Evolutionary conservation across 2,797 vertebrate genomes (phyloP).

Genomic region (Semotilus atromaculatus): DNA sequence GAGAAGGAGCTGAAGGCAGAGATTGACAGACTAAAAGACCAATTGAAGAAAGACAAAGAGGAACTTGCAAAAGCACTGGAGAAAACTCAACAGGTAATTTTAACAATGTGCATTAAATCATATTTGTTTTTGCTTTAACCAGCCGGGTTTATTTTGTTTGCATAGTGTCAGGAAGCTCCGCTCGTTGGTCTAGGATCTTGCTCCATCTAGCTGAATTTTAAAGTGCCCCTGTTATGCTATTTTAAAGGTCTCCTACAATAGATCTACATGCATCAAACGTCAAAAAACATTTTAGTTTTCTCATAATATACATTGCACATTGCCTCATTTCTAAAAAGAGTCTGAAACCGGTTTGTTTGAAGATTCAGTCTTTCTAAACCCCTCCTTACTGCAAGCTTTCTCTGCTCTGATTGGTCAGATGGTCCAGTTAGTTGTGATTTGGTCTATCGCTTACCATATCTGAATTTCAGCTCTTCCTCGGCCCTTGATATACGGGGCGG

Average conservation of each 20-base stretch:
- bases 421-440: no score
- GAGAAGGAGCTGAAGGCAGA: conserved; percentile 74
- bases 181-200: background rate
- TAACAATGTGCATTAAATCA: background rate
- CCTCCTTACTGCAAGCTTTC: no score
- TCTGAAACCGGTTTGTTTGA: background rate
- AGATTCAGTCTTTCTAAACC: background rate
- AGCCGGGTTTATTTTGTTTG: background rate
- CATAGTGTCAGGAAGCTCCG: background rate
- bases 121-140: no score
- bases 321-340: no score
- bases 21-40: conserved; percentile 77
- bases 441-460: no score
- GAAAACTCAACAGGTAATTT: conserved; percentile 78
- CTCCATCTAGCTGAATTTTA: background rate
- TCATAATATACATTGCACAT: no score
- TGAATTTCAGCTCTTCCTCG: no score
- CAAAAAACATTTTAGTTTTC: no score
- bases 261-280: background rate
- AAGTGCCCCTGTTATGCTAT: background rate
- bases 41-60: conserved; percentile 74
- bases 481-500: background rate
- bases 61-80: conserved; percentile 77
- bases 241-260: background rate
- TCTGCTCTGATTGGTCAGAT: no score